Conservation (phyloP, 1,140 invertebrate species). For the Oryctes rhinoceros region DNA sequence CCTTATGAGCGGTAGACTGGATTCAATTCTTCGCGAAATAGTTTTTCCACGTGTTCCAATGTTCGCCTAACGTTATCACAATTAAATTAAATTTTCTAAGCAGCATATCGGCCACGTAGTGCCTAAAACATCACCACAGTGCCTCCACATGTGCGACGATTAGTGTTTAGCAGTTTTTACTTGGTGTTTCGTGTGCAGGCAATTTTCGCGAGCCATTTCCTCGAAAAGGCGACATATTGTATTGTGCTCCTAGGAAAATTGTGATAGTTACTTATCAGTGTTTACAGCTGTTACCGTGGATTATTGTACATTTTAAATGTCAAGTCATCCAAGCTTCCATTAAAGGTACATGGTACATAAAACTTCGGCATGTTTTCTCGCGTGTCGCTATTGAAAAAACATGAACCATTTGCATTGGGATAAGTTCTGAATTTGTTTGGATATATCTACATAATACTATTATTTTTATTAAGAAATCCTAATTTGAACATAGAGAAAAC, state of each 20-base stretch:
- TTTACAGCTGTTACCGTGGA: slow-evolving; percentile 10
- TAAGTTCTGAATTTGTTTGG: not conserved
- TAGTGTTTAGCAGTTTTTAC: slow-evolving; percentile 3
- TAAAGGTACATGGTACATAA: slow-evolving; percentile 29
- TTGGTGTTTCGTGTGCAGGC: not conserved
- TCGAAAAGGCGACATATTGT: slow-evolving; percentile 31
- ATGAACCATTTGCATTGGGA: slow-evolving; percentile 14
- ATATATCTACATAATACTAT: not conserved
- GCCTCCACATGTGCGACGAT: not conserved
- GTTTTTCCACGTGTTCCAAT: slow-evolving; percentile 25
- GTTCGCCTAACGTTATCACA: not conserved
- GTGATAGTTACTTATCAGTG: slow-evolving; percentile 22
- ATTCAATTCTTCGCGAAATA: slow-evolving; percentile 4
- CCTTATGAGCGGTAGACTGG: slow-evolving; percentile 16
- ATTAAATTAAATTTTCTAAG: not conserved
- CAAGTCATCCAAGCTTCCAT: not conserved
- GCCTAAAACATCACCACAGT: slow-evolving; percentile 13
- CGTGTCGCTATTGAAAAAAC: not conserved
- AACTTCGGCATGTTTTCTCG: not conserved
- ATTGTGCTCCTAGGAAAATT: not conserved
- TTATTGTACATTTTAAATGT: slow-evolving; percentile 29
- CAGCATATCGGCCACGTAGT: not conserved
- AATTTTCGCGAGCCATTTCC: slow-evolving; percentile 4
- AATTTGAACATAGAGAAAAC: too few relatives aligned
- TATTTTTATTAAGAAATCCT: not conserved